A percentile compares a stretch with the other conserved stretches of the same genome.
Conservation (phyloP, 2,797 vertebrate genomes). For the Spinibarbus caldwelli region DNA sequence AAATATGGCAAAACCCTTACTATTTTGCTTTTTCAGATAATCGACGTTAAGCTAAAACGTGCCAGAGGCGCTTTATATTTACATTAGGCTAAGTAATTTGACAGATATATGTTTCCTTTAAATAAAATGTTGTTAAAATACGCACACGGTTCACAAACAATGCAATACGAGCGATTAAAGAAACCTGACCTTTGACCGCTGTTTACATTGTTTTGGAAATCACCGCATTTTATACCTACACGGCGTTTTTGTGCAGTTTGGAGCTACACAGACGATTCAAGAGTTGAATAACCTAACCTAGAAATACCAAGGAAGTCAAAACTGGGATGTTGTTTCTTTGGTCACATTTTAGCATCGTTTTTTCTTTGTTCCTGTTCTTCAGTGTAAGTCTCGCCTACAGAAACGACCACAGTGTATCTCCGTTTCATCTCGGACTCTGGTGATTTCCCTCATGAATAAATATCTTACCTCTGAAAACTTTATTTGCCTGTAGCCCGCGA, state of each 20-base stretch:
- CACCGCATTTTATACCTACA: not conserved
- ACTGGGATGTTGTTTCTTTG: not conserved
- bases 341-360: not conserved
- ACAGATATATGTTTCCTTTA: not conserved
- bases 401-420: not conserved
- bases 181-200: not conserved
- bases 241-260: too few species aligned
- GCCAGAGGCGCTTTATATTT: not conserved
- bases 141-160: not conserved
- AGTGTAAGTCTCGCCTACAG: not conserved
- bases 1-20: not conserved
- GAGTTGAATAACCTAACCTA: not conserved
- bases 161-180: too few species aligned
- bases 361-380: not conserved
- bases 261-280: not conserved
- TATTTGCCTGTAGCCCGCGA: not conserved
- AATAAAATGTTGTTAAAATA: not conserved
- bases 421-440: not conserved
- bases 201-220: conserved; percentile 4
- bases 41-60: not conserved
- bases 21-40: not conserved
- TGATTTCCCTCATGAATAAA: not conserved
- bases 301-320: not conserved
- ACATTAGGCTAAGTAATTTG: not conserved
- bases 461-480: conserved; percentile 43